Conservation (phyloP, 2,888 invertebrate species). For the Girardia tigrina region DNA sequence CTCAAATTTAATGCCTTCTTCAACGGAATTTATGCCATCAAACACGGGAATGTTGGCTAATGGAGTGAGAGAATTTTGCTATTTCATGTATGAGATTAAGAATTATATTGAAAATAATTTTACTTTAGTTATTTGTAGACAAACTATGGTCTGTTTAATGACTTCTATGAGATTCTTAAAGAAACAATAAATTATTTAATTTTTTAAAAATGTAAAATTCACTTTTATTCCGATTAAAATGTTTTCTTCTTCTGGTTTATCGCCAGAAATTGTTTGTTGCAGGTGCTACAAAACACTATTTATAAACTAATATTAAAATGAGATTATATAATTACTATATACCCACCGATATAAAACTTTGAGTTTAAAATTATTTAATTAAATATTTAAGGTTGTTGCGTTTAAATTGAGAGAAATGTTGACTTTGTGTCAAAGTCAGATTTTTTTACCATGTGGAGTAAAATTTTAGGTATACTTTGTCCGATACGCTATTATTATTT, state of each 20-base stretch:
- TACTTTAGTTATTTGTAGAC: slow-evolving; percentile 91
- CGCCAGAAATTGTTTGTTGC: neutral
- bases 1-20: slow-evolving; percentile 21
- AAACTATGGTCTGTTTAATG: slow-evolving; percentile 91
- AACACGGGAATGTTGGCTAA: slow-evolving; percentile 10
- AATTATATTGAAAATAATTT: slow-evolving; percentile 37
- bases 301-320: too few species aligned
- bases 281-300: too few species aligned
- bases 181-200: slow-evolving; percentile 40
- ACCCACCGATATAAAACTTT: too few species aligned
- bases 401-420: too few species aligned
- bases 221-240: neutral
- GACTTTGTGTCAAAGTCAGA: too few species aligned
- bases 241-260: slow-evolving; percentile 4
- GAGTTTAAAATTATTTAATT: too few species aligned
- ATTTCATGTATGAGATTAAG: neutral
- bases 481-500: too few species aligned
- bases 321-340: too few species aligned
- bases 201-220: neutral
- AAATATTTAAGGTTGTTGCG: too few species aligned
- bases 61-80: slow-evolving; percentile 20
- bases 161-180: slow-evolving; percentile 80
- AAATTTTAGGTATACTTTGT: too few species aligned
- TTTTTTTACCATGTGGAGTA: too few species aligned
- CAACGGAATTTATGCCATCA: neutral